phyloP scores from a whole-genome alignment of 2,888 invertebrate genomes.

The Notodonta ziczac region DNA sequence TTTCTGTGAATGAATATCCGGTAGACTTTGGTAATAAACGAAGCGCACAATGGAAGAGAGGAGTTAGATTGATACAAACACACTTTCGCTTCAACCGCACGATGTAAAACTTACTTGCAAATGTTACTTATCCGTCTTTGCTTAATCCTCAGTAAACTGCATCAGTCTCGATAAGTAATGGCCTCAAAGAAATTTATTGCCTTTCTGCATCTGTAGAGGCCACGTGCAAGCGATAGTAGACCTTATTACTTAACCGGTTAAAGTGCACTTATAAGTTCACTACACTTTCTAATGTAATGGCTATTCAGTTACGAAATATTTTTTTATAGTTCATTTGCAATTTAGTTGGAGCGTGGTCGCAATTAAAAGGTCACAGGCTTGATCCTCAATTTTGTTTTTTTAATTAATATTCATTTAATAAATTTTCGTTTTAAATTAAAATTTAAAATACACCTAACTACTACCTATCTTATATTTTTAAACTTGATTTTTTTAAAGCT shows the following conservation, averaged over 20 bases:
- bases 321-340: background rate
- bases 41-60: too few species aligned
- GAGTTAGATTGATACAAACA: too few species aligned
- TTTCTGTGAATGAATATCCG: too few species aligned
- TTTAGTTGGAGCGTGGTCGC: background rate
- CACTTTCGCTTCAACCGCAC: too few species aligned
- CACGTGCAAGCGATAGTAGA: slow-evolving; percentile 1
- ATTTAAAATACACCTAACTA: too few species aligned
- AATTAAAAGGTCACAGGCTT: background rate
- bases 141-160: slow-evolving; percentile 12
- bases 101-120: too few species aligned
- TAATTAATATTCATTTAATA: too few species aligned
- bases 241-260: slow-evolving; percentile 2
- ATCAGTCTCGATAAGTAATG: slow-evolving; percentile 19
- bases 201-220: slow-evolving; percentile 22
- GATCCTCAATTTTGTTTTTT: background rate
- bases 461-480: too few species aligned
- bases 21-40: too few species aligned
- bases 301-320: slow-evolving; percentile 1
- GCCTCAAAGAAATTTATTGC: slow-evolving; percentile 32
- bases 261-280: background rate
- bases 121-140: slow-evolving; percentile 9
- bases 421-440: too few species aligned
- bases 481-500: too few species aligned
- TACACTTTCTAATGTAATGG: slow-evolving; percentile 6